These are phyloP conservation scores for Chionomys nivalis DNA, from an alignment of 2,113 vertebrate species.

Conservation along the genomic window DNA sequence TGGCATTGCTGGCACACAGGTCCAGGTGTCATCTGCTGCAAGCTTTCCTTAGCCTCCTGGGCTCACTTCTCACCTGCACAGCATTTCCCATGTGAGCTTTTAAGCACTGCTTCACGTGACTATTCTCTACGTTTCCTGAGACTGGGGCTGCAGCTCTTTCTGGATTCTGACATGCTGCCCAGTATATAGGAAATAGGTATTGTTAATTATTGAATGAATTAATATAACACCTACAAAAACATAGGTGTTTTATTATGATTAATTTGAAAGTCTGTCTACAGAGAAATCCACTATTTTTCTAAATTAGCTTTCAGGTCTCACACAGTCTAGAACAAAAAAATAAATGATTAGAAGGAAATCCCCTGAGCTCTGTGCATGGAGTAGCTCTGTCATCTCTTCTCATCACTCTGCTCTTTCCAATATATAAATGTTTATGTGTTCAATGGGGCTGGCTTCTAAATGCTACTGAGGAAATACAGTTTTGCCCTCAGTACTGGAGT, in stretches of 20 bases:
- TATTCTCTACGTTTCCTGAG: background rate
- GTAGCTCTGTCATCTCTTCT: background rate
- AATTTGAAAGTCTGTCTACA: background rate
- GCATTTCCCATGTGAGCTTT: background rate
- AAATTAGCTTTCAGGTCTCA: slow-evolving; percentile 5
- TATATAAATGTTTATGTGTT: background rate
- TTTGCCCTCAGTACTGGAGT: background rate
- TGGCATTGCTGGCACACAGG: background rate
- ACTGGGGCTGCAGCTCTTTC: background rate
- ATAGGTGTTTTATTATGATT: background rate
- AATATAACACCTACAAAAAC: background rate
- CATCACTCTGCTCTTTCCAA: background rate
- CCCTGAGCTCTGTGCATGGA: background rate
- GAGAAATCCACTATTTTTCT: background rate
- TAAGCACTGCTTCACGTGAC: background rate
- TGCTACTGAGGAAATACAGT: background rate
- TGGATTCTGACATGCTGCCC: background rate
- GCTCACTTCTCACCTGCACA: background rate
- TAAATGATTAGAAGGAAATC: slow-evolving; percentile 5
- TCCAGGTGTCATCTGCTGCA: background rate
- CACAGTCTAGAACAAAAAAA: background rate
- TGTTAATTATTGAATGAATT: background rate
- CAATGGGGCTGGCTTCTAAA: background rate
- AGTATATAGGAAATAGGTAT: background rate
- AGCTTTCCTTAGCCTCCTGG: background rate